Percentiles rank a stretch among this genome's conserved stretches.
Conservation (phyloP, 1,140 invertebrate genomes). For the Wasmannia auropunctata region DNA sequence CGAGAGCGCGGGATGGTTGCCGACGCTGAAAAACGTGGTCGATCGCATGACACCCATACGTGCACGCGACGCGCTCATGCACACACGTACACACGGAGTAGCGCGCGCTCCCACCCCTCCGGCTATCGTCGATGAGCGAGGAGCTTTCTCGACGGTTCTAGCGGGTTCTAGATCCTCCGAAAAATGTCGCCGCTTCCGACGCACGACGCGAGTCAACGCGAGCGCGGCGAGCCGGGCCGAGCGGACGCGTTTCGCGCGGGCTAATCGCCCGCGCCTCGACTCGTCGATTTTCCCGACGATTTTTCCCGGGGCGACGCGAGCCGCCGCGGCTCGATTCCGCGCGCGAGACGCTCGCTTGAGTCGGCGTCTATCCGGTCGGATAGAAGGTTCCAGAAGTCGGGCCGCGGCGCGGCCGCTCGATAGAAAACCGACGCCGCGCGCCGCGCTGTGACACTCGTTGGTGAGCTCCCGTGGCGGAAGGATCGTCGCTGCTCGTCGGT, state of each 20-base stretch:
- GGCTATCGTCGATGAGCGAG: neutral
- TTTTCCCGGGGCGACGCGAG: neutral
- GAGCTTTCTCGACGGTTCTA: slow-evolving; percentile 73
- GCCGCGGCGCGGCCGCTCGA: slow-evolving; percentile 48
- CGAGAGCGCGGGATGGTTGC: neutral
- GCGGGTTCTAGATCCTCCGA: slow-evolving; percentile 72
- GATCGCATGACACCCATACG: too few species aligned
- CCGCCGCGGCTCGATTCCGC: neutral
- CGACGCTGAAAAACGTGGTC: neutral
- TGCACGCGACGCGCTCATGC: too few species aligned
- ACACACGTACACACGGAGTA: neutral
- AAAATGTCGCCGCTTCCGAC: slow-evolving; percentile 57
- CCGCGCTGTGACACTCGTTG: slow-evolving; percentile 48
- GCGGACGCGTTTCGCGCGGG: neutral
- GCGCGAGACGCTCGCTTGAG: neutral
- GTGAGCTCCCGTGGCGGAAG: slow-evolving; percentile 32
- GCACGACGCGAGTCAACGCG: slow-evolving; percentile 7
- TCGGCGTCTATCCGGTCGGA: too few species aligned
- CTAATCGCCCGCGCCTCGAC: neutral
- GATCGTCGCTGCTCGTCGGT: neutral
- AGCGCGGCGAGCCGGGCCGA: neutral
- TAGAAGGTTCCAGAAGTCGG: slow-evolving; percentile 75
- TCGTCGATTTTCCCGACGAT: neutral
- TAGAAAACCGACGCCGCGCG: slow-evolving; percentile 73
- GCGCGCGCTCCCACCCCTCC: neutral